Evolutionary conservation across 2,113 vertebrate species (phyloP).

Genomic region (Chunga burmeisteri): DNA sequence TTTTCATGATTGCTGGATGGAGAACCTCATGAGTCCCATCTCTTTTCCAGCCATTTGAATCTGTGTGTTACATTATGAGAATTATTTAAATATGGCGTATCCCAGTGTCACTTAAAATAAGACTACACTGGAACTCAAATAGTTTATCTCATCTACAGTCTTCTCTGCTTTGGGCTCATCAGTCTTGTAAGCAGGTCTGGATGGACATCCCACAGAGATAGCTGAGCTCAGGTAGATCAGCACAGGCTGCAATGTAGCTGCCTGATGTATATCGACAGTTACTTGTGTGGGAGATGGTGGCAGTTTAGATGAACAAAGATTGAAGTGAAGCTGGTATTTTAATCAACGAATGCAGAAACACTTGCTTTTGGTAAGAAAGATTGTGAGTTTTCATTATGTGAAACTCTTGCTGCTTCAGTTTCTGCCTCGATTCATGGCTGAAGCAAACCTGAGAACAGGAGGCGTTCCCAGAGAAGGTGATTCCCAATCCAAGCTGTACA

Average conservation of each 20-base stretch:
- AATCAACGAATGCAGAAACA: neutral
- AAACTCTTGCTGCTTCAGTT: neutral
- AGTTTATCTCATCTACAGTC: neutral
- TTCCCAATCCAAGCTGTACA: neutral
- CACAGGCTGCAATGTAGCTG: neutral
- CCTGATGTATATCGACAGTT: neutral
- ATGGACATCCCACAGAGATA: neutral
- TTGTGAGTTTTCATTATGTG: neutral
- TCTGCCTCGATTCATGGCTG: neutral
- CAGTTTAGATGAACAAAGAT: neutral
- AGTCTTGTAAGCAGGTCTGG: neutral
- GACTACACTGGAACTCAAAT: neutral
- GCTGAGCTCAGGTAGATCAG: neutral
- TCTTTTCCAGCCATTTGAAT: neutral
- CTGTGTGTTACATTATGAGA: neutral
- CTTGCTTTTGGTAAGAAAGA: neutral
- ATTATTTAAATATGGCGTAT: neutral
- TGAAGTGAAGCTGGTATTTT: neutral
- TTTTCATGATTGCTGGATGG: neutral
- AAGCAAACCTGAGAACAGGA: neutral
- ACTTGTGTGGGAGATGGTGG: neutral
- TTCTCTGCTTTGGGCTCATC: neutral
- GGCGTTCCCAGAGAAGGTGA: neutral
- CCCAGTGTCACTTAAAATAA: neutral
- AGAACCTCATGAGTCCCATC: neutral